These are phyloP conservation scores for Mayetiola destructor DNA, from an alignment of 2,888 invertebrate species.

Conservation along the genomic window DNA sequence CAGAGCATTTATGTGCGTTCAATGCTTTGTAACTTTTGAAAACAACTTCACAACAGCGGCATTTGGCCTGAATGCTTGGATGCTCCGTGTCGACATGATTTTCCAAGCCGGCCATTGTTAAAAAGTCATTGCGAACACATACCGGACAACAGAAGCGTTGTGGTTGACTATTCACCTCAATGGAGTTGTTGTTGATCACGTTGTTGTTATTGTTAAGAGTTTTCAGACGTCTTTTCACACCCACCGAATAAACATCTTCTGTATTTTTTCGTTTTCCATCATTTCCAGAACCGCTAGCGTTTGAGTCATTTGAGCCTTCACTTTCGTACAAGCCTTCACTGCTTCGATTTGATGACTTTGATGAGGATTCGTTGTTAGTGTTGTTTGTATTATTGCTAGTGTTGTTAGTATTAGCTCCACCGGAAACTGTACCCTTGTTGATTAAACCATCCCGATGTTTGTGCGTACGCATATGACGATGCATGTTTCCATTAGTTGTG, in stretches of 20 bases:
- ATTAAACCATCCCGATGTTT: conserved; percentile 31
- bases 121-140: conserved; percentile 47
- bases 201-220: conserved; percentile 25
- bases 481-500: conserved; percentile 77
- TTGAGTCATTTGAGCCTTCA: conserved; percentile 40
- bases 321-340: conserved; percentile 44
- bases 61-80: conserved; percentile 51
- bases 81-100: conserved; percentile 51
- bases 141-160: conserved; percentile 42
- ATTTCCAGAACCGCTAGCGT: conserved; percentile 26
- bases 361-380: conserved; percentile 20
- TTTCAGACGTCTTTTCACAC: conserved; percentile 24
- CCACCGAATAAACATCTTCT: conserved; percentile 23
- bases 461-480: conserved; percentile 64
- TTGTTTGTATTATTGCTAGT: conserved; percentile 21
- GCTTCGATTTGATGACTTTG: background rate
- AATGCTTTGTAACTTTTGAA: conserved; percentile 60
- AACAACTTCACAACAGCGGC: conserved; percentile 54
- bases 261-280: conserved; percentile 27
- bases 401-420: conserved; percentile 24
- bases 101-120: conserved; percentile 42
- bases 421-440: conserved; percentile 18
- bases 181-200: conserved; percentile 2
- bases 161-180: conserved; percentile 11
- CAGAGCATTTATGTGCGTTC: conserved; percentile 52